Conservation (phyloP, 2,797 vertebrate species). For the Enteromius viviparus region DNA sequence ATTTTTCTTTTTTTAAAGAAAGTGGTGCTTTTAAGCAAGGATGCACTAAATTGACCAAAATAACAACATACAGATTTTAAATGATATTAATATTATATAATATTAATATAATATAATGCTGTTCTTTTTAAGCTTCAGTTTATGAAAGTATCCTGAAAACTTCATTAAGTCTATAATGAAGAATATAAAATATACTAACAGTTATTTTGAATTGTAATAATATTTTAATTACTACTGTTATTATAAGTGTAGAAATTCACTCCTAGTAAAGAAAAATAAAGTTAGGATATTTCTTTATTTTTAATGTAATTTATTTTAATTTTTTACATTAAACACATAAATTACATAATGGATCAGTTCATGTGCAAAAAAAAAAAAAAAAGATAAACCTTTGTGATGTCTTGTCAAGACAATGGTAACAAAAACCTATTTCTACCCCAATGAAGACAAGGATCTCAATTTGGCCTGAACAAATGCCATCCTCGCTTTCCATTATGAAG, state of each 20-base stretch:
- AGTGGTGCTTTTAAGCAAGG: background rate
- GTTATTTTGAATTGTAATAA: background rate
- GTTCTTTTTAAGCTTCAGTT: background rate
- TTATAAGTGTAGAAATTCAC: background rate
- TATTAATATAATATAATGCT: background rate
- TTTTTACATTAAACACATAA: background rate
- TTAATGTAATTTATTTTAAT: no score
- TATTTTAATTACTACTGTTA: background rate
- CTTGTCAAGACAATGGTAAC: slow-evolving; percentile 12
- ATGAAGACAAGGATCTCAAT: slow-evolving; percentile 50
- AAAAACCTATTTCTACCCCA: slow-evolving; percentile 55
- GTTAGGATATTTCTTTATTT: background rate
- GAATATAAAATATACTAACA: background rate
- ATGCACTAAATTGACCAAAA: background rate
- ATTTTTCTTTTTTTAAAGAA: background rate
- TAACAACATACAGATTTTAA: background rate
- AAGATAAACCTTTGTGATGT: slow-evolving; percentile 28
- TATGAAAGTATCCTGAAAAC: background rate
- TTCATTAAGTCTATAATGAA: background rate
- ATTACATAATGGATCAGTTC: background rate
- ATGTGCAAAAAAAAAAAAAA: background rate
- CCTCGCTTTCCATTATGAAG: slow-evolving; percentile 63
- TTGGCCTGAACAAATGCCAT: slow-evolving; percentile 61
- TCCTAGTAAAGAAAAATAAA: background rate
- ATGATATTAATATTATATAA: background rate